Evolutionary conservation across 2,797 vertebrate genomes (phyloP).

Genomic region (Falco cherrug): DNA sequence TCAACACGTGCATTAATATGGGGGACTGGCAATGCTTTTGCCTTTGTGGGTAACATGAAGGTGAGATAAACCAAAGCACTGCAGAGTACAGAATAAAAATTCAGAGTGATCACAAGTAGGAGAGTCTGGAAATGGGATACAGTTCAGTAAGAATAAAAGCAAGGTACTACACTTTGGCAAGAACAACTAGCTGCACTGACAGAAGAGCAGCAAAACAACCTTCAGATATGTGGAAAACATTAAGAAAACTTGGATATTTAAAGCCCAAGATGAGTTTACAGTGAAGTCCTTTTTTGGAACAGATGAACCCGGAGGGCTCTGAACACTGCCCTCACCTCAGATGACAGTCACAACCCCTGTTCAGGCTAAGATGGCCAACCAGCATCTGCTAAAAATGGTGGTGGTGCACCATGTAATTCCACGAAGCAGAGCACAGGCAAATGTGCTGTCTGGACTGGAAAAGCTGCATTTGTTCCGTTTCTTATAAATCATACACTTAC

Average conservation of each 20-base stretch:
- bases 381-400: background rate
- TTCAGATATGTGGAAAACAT: background rate
- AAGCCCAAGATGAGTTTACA: background rate
- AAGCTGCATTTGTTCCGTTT: background rate
- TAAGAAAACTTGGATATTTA: background rate
- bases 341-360: background rate
- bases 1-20: background rate
- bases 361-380: background rate
- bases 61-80: background rate
- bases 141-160: background rate
- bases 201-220: background rate
- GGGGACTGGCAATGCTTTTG: background rate
- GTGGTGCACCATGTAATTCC: rapidly evolving
- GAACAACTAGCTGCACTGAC: background rate
- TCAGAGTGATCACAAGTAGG: background rate
- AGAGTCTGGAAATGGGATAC: background rate
- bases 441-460: rapidly evolving
- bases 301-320: background rate
- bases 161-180: background rate
- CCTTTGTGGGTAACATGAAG: background rate
- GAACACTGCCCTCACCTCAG: background rate
- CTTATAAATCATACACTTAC: background rate
- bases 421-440: background rate
- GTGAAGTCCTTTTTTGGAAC: background rate
- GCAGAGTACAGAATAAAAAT: background rate